Evolutionary conservation across 2,888 invertebrate species (phyloP).

Genomic region (Sicus ferrugineus): DNA sequence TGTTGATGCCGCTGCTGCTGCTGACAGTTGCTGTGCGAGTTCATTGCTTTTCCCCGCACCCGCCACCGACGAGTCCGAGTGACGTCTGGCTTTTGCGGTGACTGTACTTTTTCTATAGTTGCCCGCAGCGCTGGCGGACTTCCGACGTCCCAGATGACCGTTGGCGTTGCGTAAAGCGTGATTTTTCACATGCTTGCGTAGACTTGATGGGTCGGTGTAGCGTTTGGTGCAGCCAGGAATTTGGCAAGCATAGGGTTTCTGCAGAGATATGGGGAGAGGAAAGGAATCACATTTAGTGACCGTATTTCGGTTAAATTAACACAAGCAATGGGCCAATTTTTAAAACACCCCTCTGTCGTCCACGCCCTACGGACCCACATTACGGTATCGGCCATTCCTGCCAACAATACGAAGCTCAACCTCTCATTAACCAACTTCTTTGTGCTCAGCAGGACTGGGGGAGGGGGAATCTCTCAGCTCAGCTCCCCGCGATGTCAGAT

Average conservation of each 20-base stretch:
- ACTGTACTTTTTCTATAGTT: conserved; percentile 41
- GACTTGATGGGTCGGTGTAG: conserved; percentile 93
- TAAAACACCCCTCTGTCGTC: no score
- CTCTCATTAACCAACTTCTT: no score
- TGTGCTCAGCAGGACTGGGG: no score
- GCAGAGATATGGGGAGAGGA: no score
- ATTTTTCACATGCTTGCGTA: conserved; percentile 91
- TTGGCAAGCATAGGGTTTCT: conserved; percentile 94
- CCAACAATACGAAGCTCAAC: no score
- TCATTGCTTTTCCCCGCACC: conserved; percentile 1
- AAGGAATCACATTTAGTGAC: no score
- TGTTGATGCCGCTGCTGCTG: conserved; percentile 13
- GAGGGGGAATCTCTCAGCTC: no score
- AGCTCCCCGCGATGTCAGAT: no score
- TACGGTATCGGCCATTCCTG: no score
- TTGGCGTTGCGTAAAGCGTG: conserved; percentile 66
- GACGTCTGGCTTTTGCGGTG: conserved; percentile 52
- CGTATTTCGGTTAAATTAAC: no score
- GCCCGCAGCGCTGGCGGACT: conserved; percentile 49
- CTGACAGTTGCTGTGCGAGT: background rate
- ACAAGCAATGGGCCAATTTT: no score
- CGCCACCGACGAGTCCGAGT: conserved; percentile 58
- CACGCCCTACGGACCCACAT: no score
- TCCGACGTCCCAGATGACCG: conserved; percentile 57
- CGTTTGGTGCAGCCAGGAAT: conserved; percentile 86